Evolutionary conservation across 2,797 vertebrate species (phyloP), one percentile per base, ranked within the genome.

Genomic region (Saxicola maurus): DNA sequence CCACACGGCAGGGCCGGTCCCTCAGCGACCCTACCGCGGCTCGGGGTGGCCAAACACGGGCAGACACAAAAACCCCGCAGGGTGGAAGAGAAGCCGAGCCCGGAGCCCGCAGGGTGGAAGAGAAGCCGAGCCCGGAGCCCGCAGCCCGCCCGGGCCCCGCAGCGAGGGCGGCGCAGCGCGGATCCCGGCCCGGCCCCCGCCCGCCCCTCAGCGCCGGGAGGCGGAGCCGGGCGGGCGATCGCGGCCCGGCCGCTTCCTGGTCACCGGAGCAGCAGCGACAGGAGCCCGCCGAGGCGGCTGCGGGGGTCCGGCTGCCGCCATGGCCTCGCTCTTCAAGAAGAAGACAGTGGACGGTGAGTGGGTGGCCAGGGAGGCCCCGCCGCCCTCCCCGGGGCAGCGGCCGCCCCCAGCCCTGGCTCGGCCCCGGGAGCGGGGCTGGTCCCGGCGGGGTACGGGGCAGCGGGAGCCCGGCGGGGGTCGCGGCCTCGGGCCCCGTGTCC

Each of bases 261-360:
- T 91, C 79, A 86, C 62, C 90, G 35, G 90, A 48, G 82, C 46
- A 24, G 40, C 38, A 45, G 31, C 28, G 38, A 52, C 27, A 16
- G 75, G 12, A 82, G 59, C 28, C 24, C 14, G 7, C 2, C 4
- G 52, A 60, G 55, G 43, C 1, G 31, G 55, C 9, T 6, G 48
- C 1, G 3, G 37, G 21, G 27, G 17, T 83, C n/a, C 31, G 38
- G 69, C 53, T 61, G 86, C 27, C 86, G 88, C 87, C 95, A 99
- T 99, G 99, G 98, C 98, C 80, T 98, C 98, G 60, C 96, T 99
- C 79, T 99, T 99, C 96, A 99, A 99, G 98, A 99, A 98, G 98
- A 99, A 99, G 96, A 99, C 98, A 5, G 98, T 98, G 56, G 99
- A 99, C 20, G 99, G 99, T 99, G 96, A 99, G 99, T 98, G 96